phyloP scores from a whole-genome alignment of 2,888 invertebrate genomes.

The Meloe dianella region DNA sequence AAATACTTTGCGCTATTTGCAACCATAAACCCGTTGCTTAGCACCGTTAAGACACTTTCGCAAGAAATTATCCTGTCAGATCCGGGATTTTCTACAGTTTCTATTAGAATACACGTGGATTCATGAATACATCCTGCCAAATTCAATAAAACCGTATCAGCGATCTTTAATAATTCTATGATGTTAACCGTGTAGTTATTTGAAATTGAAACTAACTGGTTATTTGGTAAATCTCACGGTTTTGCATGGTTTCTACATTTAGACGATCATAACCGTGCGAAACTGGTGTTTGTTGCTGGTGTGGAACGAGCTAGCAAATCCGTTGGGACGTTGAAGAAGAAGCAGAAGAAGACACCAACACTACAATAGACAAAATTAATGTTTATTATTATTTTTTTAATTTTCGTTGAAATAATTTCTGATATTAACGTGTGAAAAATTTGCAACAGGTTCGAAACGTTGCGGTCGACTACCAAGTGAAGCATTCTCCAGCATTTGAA shows the following conservation, averaged over 20 bases:
- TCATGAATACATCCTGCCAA: not conserved
- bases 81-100: not conserved
- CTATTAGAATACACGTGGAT: not conserved
- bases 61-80: conserved; percentile 8
- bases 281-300: conserved; percentile 23
- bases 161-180: not conserved
- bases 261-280: conserved; percentile 18
- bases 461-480: conserved; percentile 11
- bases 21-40: conserved; percentile 10
- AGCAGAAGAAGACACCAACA: not conserved
- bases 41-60: conserved; percentile 13
- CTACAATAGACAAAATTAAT: too few species aligned
- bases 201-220: conserved; percentile 3
- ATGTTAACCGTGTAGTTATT: not conserved
- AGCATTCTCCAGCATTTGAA: conserved; percentile 12
- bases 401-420: not conserved
- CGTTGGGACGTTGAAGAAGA: conserved; percentile 19
- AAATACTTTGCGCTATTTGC: conserved; percentile 21
- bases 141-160: not conserved
- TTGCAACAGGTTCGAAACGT: conserved; percentile 19
- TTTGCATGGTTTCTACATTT: conserved; percentile 19
- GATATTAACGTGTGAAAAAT: conserved; percentile 15
- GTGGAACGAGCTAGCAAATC: conserved; percentile 27
- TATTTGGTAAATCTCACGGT: conserved; percentile 11
- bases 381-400: too few species aligned